phyloP scores from a whole-genome alignment of 2,888 invertebrate species.

The Campopleginae sp. region DNA sequence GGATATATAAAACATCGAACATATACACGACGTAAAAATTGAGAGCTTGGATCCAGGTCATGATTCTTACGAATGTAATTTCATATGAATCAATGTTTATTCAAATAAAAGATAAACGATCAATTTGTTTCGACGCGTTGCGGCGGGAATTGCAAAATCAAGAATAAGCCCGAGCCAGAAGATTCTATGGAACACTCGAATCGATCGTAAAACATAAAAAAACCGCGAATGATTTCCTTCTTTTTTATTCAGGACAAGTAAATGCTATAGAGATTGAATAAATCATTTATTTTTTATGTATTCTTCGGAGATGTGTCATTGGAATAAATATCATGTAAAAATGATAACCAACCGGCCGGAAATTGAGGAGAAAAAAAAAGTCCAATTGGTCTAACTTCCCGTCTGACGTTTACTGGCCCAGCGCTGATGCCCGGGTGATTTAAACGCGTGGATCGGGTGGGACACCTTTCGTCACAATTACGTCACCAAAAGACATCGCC shows the following conservation, averaged over 20 bases:
- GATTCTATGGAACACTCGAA: background rate
- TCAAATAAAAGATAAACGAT: background rate
- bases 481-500: background rate
- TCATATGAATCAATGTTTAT: slow-evolving; percentile 3
- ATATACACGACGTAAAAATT: background rate
- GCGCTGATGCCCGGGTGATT: slow-evolving; percentile 35
- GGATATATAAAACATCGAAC: background rate
- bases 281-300: background rate
- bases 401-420: background rate
- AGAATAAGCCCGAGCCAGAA: background rate
- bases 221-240: background rate
- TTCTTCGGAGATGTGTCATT: background rate
- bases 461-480: slow-evolving; percentile 5
- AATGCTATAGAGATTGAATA: background rate
- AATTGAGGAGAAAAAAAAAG: background rate
- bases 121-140: background rate
- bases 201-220: background rate
- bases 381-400: slow-evolving; percentile 10
- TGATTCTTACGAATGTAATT: background rate
- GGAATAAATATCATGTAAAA: background rate
- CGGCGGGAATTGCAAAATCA: background rate
- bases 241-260: background rate
- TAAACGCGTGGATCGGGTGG: slow-evolving; percentile 44
- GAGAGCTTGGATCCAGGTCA: background rate
- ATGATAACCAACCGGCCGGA: background rate